Conservation (phyloP, 1,140 invertebrate genomes). For the Drosophila busckii region DNA sequence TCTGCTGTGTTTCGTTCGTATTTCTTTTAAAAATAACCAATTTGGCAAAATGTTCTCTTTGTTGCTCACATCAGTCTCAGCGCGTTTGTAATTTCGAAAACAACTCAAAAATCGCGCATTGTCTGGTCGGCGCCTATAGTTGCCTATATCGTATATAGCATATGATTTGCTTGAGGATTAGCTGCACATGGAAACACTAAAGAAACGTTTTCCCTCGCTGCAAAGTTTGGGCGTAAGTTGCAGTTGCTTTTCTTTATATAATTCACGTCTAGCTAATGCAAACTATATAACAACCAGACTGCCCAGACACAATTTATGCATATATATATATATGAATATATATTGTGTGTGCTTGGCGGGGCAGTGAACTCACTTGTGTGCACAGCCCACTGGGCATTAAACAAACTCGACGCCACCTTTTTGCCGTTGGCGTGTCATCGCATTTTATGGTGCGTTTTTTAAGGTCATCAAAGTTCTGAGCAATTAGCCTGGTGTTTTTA, state of each 20-base stretch:
- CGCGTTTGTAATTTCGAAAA: conserved; percentile 61
- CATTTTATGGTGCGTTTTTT: conserved; percentile 49
- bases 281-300: not conserved
- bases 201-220: conserved; percentile 78
- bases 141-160: conserved; percentile 31
- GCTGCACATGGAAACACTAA: conserved; percentile 63
- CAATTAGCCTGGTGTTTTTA: conserved; percentile 63
- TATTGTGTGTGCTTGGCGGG: conserved; percentile 31
- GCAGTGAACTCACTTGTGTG: conserved; percentile 40
- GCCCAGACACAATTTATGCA: conserved; percentile 8
- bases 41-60: conserved; percentile 48
- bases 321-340: no score
- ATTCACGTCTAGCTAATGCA: conserved; percentile 16
- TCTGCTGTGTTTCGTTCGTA: conserved; percentile 21
- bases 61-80: conserved; percentile 22
- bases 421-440: conserved; percentile 22
- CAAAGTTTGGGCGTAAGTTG: conserved; percentile 78
- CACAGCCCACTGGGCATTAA: no score
- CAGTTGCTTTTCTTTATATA: conserved; percentile 48
- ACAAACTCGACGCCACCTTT: not conserved
- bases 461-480: conserved; percentile 57
- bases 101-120: conserved; percentile 65
- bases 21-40: conserved; percentile 62
- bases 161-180: conserved; percentile 18
- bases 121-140: conserved; percentile 39